phyloP scores from a whole-genome alignment of 2,888 invertebrate species.

The Myathropa florea region DNA sequence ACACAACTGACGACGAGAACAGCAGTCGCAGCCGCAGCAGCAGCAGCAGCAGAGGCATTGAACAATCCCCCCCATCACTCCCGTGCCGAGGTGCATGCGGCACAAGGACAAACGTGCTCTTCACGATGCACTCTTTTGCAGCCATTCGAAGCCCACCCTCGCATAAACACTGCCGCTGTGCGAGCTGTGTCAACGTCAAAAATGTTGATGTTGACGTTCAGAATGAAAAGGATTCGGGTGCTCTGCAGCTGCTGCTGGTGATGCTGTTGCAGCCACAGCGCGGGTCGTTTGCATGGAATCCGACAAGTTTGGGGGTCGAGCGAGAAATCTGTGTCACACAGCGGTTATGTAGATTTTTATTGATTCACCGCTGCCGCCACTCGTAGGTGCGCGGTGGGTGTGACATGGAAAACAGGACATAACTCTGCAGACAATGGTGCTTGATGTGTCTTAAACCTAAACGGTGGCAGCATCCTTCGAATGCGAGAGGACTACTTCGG shows the following conservation, averaged over 20 bases:
- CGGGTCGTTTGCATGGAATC: slow-evolving; percentile 10
- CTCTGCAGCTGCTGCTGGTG: background rate
- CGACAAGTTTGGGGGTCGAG: slow-evolving; percentile 26
- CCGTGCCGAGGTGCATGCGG: slow-evolving; percentile 54
- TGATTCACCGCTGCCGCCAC: slow-evolving; percentile 54
- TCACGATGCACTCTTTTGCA: slow-evolving; percentile 34
- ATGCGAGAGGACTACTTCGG: background rate
- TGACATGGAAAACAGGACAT: slow-evolving; percentile 34
- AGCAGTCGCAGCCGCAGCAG: slow-evolving; percentile 17
- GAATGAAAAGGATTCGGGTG: slow-evolving; percentile 43
- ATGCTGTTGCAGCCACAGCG: background rate
- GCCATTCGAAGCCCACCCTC: background rate
- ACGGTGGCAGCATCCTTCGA: background rate
- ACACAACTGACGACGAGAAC: background rate
- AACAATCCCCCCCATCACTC: slow-evolving; percentile 43
- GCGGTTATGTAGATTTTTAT: slow-evolving; percentile 65
- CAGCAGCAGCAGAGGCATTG: slow-evolving; percentile 33
- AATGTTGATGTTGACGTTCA: slow-evolving; percentile 47
- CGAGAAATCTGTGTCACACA: slow-evolving; percentile 58
- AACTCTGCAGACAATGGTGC: slow-evolving; percentile 22
- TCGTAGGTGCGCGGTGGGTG: background rate
- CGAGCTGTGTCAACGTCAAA: slow-evolving; percentile 48
- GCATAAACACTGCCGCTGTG: background rate
- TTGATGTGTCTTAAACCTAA: slow-evolving; percentile 1
- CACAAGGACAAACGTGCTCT: slow-evolving; percentile 57